phyloP scores from a whole-genome alignment of 2,888 invertebrate species.

The Colostygia pectinataria region DNA sequence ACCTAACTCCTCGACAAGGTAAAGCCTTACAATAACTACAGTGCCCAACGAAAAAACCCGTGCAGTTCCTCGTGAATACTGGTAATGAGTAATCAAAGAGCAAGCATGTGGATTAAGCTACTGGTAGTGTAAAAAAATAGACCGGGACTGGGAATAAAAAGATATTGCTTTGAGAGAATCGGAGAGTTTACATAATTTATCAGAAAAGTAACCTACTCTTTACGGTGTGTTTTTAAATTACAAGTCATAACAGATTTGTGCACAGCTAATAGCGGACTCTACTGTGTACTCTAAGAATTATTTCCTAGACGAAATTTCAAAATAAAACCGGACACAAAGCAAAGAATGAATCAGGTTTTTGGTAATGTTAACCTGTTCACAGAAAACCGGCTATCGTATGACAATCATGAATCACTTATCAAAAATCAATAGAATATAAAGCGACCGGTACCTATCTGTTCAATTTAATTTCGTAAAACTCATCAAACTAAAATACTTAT shows the following conservation, averaged over 20 bases:
- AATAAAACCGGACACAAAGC: constrained; percentile 34
- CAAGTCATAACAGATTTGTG: background rate
- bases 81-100: constrained; percentile 18
- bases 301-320: constrained; percentile 24
- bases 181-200: too few species aligned
- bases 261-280: background rate
- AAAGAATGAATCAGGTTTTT: constrained; percentile 42
- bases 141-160: too few species aligned
- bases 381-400: constrained; percentile 30
- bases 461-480: too few species aligned
- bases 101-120: constrained; percentile 15
- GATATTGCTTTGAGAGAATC: too few species aligned
- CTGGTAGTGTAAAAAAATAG: too few species aligned
- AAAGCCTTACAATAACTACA: too few species aligned
- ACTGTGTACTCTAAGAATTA: background rate
- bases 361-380: constrained; percentile 41
- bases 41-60: background rate
- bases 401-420: constrained; percentile 39
- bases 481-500: too few species aligned
- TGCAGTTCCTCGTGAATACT: background rate
- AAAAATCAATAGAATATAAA: constrained; percentile 6
- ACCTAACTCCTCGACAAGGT: too few species aligned
- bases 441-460: too few species aligned
- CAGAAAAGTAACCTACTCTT: too few species aligned
- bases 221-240: too few species aligned